A percentile compares a stretch with the other conserved stretches of the same genome.
These are phyloP conservation scores for Esox lucius DNA, from an alignment of 2,797 vertebrate species.

Conservation along the genomic window DNA sequence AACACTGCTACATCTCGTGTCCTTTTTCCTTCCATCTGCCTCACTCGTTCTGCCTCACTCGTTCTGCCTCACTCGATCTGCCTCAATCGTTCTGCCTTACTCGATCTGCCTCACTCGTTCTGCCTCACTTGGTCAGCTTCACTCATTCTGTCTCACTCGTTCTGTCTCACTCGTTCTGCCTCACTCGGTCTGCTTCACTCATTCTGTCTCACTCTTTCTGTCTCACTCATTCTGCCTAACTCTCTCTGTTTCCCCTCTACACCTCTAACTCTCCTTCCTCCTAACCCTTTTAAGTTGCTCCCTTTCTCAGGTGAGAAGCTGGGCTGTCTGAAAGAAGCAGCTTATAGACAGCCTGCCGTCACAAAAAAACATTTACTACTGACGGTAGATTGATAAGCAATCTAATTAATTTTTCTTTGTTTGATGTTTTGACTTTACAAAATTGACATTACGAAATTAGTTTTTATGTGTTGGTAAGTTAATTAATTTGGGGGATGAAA, in stretches of 20 bases:
- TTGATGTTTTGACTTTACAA: constrained; percentile 69
- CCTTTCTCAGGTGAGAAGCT: constrained; percentile 27
- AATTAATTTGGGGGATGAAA: constrained; percentile 72
- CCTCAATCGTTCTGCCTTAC: constrained; percentile 46
- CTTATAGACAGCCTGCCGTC: constrained; percentile 55
- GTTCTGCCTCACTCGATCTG: constrained; percentile 31
- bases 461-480: constrained; percentile 46
- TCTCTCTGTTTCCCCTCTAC: too few species aligned
- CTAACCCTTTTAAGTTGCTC: too few species aligned
- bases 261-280: background rate
- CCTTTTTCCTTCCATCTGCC: background rate
- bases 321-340: constrained; percentile 51
- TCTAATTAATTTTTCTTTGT: constrained; percentile 78
- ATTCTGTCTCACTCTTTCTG: too few species aligned
- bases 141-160: constrained; percentile 30
- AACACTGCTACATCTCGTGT: too few species aligned
- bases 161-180: too few species aligned
- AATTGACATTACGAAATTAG: constrained; percentile 58
- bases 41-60: background rate
- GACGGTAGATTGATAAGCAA: constrained; percentile 73
- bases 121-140: constrained; percentile 45
- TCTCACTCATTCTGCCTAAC: too few species aligned
- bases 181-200: too few species aligned
- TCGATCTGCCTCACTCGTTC: constrained; percentile 52
- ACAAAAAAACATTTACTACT: constrained; percentile 64